phyloP scores from a whole-genome alignment of 2,113 vertebrate genomes.

The Nothocercus julius region DNA sequence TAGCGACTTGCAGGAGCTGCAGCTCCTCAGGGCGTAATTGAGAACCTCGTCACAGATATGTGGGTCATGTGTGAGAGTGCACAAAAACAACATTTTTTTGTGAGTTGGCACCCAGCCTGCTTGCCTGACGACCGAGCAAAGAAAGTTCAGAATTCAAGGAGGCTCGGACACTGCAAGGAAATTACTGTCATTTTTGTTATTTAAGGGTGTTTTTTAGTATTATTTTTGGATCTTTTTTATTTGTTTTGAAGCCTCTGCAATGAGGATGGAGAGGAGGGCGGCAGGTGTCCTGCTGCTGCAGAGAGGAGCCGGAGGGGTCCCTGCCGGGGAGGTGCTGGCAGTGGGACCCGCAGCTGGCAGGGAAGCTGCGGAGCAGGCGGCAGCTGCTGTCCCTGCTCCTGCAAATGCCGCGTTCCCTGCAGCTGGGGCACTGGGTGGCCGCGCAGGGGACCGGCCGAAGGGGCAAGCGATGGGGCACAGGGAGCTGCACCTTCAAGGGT shows the following conservation, averaged over 20 bases:
- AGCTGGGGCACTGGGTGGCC: not conserved
- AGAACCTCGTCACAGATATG: not conserved
- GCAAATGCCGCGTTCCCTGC: not conserved
- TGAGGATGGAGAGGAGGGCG: fast-evolving
- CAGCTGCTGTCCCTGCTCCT: not conserved
- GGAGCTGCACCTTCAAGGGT: not conserved
- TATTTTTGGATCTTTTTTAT: not conserved
- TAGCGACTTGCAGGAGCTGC: not conserved
- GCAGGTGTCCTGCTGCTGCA: not conserved
- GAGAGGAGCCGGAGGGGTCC: not conserved
- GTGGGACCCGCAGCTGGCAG: not conserved
- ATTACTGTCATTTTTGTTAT: not conserved
- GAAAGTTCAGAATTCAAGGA: not conserved
- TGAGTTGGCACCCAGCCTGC: not conserved
- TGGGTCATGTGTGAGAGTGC: not conserved
- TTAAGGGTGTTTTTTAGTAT: not conserved
- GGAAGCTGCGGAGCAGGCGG: not conserved
- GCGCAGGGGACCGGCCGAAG: not conserved
- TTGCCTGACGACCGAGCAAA: not conserved
- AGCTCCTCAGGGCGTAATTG: not conserved
- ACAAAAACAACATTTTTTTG: not conserved
- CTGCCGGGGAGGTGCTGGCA: not conserved
- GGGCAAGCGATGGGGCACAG: not conserved
- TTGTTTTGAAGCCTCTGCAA: not conserved
- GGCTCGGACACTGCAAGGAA: not conserved